Evolutionary conservation across 2,888 invertebrate species (phyloP), one percentile per base, ranked within the genome.

Genomic region (Ischnus inquisitorius): DNA sequence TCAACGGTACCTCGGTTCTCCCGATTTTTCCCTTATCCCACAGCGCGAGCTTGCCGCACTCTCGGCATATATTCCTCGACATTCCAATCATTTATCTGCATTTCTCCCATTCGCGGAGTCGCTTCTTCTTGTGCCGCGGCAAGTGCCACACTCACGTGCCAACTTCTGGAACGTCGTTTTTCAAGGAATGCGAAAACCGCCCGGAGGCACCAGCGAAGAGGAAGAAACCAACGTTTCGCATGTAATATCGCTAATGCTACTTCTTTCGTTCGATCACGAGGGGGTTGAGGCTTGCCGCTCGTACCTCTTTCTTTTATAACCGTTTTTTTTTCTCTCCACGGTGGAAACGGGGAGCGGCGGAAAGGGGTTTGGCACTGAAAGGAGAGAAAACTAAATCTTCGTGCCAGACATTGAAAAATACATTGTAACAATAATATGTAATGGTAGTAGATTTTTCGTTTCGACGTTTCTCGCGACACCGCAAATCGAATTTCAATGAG

Each of bases 151-250:
- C n/a, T 68, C 75, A 46, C 51, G 72, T 67, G 68, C 60, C 79
- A 43, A 67, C 14, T 25, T 22, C 41, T 43, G 76, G 65, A 81
- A 81, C 79, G 71, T 79, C 71, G 79, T 54, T 82, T 80, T 71
- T 16, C 78, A 62, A 67, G 84, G 79, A 82, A 82, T 84, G 79
- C 67, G 46, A 72, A 84, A 82, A 69, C 54, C 54, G 81, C 78
- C 84, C 74, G 39, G 43, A 71, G 82, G 81, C 69, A n/a, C 39
- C 22, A 3, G 19, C 19, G 22, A 22, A 3, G 22, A 12, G 19
- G 54, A 54, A 12, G 22, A 22, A 54, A 41, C 69, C 41, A 74
- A 72, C 41, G 72, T 74, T 67, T 67, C 71, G 65, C 57, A 83
- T 75, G 72, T 60, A 75, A 78, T 62, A 67, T 78, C 75, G 57